Evolutionary conservation across 2,797 vertebrate genomes (phyloP).

Genomic region (Acropternis orthonyx): DNA sequence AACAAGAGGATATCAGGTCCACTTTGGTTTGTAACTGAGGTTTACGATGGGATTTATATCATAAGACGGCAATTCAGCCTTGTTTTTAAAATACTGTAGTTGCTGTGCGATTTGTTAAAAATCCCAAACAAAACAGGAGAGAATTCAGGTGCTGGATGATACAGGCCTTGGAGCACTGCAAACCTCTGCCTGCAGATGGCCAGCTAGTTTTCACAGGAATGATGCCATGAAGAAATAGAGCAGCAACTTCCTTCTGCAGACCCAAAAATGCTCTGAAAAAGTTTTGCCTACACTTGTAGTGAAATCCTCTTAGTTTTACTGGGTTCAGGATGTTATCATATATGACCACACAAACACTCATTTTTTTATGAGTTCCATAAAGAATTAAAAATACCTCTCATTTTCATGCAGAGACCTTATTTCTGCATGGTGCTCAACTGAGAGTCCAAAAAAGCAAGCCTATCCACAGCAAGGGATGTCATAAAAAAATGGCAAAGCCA

Average conservation of each 20-base stretch:
- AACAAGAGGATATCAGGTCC: neutral
- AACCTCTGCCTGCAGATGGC: neutral
- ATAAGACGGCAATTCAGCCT: neutral
- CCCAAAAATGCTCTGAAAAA: neutral
- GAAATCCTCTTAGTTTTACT: neutral
- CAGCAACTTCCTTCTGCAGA: neutral
- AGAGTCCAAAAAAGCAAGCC: neutral
- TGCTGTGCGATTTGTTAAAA: neutral
- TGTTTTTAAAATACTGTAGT: neutral
- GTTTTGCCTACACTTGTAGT: neutral
- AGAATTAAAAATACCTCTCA: neutral
- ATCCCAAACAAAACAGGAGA: neutral
- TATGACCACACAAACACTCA: neutral
- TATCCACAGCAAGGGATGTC: neutral
- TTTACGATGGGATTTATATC: neutral
- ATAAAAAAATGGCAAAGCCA: neutral
- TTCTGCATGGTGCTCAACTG: neutral
- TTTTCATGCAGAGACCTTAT: neutral
- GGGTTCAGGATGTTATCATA: neutral
- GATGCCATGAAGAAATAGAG: neutral
- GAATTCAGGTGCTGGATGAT: neutral
- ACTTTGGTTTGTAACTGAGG: neutral
- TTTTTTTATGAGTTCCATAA: neutral
- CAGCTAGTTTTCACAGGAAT: neutral
- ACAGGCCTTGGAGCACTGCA: neutral